Evolutionary conservation across 1,140 invertebrate species (phyloP).

Genomic region (Diabrotica virgifera): DNA sequence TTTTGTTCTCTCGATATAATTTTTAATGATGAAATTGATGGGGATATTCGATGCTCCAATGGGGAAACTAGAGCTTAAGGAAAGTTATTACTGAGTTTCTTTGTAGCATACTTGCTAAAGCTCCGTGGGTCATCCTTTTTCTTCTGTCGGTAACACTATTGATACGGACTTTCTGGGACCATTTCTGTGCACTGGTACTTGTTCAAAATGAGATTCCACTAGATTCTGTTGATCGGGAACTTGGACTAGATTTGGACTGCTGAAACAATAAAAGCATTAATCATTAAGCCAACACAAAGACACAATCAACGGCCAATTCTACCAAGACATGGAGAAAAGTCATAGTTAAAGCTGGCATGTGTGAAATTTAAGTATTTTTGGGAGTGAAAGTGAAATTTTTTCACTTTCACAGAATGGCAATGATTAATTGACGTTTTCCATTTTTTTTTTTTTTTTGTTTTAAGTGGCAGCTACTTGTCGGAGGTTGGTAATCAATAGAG

Average conservation of each 20-base stretch:
- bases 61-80: not conserved
- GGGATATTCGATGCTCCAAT: not conserved
- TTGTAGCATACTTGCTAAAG: slow-evolving; percentile 17
- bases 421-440: too few relatives aligned
- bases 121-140: slow-evolving; percentile 50
- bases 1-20: not conserved
- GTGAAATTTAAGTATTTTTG: too few relatives aligned
- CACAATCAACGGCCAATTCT: not conserved
- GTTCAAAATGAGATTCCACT: slow-evolving; percentile 38
- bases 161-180: slow-evolving; percentile 52
- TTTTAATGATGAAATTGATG: not conserved
- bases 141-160: slow-evolving; percentile 55
- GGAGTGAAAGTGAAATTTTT: too few relatives aligned
- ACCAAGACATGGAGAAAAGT: not conserved
- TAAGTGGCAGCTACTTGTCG: too few relatives aligned
- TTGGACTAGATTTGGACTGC: slow-evolving; percentile 43
- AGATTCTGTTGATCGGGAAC: slow-evolving; percentile 47
- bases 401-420: too few relatives aligned
- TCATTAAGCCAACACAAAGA: too few relatives aligned
- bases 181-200: slow-evolving; percentile 35
- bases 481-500: too few relatives aligned
- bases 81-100: not conserved
- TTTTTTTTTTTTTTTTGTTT: too few relatives aligned
- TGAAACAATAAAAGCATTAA: not conserved
- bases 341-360: too few relatives aligned